These are phyloP conservation scores for Camponotus fellah DNA, from an alignment of 2,888 invertebrate genomes.

Conservation along the genomic window DNA sequence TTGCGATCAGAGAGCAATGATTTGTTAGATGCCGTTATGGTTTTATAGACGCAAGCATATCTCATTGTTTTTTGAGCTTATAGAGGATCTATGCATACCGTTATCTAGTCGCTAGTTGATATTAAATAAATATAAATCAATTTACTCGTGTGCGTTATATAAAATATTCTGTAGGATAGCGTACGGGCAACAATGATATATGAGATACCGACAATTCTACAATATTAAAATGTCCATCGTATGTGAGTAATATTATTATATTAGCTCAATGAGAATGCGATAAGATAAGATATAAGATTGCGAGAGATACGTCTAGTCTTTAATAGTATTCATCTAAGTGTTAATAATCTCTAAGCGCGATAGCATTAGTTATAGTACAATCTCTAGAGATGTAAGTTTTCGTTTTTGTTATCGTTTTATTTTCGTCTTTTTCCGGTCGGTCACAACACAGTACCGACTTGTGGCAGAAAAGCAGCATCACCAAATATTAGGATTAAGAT, in stretches of 20 bases:
- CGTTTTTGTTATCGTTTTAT: constrained; percentile 43
- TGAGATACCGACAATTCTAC: constrained; percentile 56
- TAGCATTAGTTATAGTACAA: constrained; percentile 12
- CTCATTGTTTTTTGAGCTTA: constrained; percentile 77
- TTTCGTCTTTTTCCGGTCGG: constrained; percentile 24
- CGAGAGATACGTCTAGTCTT: constrained; percentile 29
- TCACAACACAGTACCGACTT: constrained; percentile 1
- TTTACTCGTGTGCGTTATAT: constrained; percentile 22
- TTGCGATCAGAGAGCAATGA: constrained; percentile 66
- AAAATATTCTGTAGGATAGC: not conserved
- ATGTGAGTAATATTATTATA: constrained; percentile 44
- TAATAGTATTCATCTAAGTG: constrained; percentile 35
- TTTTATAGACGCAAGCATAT: constrained; percentile 71
- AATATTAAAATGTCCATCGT: constrained; percentile 3
- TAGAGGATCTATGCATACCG: constrained; percentile 78
- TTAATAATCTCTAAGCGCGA: constrained; percentile 34
- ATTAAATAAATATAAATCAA: constrained; percentile 37
- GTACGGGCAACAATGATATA: constrained; percentile 23
- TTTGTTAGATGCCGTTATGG: constrained; percentile 62
- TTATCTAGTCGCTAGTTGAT: constrained; percentile 78
- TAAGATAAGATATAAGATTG: constrained; percentile 13
- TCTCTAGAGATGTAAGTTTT: constrained; percentile 57
- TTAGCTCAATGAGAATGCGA: constrained; percentile 5
- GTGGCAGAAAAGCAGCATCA: constrained; percentile 49
- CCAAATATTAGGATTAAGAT: constrained; percentile 52